Evolutionary conservation across 2,113 vertebrate species (phyloP).

Genomic region (Triplophysa siluroides): DNA sequence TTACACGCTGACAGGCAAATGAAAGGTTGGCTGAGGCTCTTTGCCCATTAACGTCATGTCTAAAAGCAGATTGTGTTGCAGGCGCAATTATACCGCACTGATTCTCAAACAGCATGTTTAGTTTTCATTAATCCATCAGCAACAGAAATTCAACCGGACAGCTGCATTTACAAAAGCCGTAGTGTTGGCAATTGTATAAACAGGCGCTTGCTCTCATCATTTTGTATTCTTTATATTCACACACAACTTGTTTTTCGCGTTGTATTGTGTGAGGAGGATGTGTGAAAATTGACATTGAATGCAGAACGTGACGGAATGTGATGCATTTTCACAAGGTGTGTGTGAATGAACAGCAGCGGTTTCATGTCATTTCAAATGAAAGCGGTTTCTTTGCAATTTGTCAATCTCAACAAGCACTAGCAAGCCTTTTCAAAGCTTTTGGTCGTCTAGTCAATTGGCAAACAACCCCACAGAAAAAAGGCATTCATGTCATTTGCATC

Average conservation of each 20-base stretch:
- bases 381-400: no score
- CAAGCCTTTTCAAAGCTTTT: no score
- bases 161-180: neutral
- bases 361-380: no score
- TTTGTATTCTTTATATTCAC: neutral
- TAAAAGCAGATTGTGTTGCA: conserved; percentile 20
- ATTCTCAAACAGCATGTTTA: conserved; percentile 35
- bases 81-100: conserved; percentile 13
- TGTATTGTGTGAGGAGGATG: neutral
- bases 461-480: no score
- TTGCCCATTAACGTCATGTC: conserved; percentile 26
- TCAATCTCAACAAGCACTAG: no score
- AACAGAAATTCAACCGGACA: conserved; percentile 3
- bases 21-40: conserved; percentile 39
- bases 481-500: neutral
- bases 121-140: conserved; percentile 42
- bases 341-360: no score
- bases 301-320: neutral
- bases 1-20: conserved; percentile 54
- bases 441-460: no score
- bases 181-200: neutral
- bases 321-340: no score
- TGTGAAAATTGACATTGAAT: neutral
- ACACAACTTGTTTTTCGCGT: neutral
- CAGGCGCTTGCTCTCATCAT: neutral